These are phyloP conservation scores for Carterocephalus palaemon DNA, from an alignment of 2,888 invertebrate genomes.

Conservation along the genomic window DNA sequence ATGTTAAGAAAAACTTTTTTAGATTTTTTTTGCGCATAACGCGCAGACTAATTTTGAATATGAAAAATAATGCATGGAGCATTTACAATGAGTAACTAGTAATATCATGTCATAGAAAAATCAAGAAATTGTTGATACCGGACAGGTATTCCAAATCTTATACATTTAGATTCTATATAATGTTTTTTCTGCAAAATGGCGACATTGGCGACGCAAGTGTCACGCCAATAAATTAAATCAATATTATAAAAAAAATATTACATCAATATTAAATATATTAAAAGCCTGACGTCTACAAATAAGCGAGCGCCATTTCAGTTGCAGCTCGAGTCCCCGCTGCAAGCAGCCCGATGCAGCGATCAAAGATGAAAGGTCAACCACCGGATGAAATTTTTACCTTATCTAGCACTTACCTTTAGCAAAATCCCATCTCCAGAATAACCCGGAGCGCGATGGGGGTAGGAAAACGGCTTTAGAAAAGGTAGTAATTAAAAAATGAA, in stretches of 20 bases:
- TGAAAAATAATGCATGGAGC: too few species aligned
- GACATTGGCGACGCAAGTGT: too few species aligned
- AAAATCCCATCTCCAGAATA: conserved; percentile 55
- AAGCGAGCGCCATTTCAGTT: background rate
- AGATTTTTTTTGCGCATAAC: too few species aligned
- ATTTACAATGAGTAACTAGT: too few species aligned
- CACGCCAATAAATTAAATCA: too few species aligned
- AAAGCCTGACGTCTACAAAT: background rate
- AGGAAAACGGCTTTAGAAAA: conserved; percentile 32
- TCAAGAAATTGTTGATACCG: too few species aligned
- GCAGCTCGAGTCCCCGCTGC: background rate
- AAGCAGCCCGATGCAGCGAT: background rate
- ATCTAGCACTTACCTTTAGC: conserved; percentile 47
- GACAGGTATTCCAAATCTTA: background rate
- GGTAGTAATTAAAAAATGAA: conserved; percentile 32
- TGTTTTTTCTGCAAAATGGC: too few species aligned
- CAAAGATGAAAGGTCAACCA: conserved; percentile 20
- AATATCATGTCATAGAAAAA: too few species aligned
- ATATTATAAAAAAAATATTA: conserved; percentile 1
- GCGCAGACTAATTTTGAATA: too few species aligned
- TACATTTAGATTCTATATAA: conserved; percentile 1
- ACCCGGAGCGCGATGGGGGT: conserved; percentile 38
- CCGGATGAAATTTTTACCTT: background rate
- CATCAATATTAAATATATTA: background rate
- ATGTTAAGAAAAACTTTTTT: too few species aligned